Evolutionary conservation across 2,113 vertebrate genomes (phyloP).

Genomic region (Riparia riparia): DNA sequence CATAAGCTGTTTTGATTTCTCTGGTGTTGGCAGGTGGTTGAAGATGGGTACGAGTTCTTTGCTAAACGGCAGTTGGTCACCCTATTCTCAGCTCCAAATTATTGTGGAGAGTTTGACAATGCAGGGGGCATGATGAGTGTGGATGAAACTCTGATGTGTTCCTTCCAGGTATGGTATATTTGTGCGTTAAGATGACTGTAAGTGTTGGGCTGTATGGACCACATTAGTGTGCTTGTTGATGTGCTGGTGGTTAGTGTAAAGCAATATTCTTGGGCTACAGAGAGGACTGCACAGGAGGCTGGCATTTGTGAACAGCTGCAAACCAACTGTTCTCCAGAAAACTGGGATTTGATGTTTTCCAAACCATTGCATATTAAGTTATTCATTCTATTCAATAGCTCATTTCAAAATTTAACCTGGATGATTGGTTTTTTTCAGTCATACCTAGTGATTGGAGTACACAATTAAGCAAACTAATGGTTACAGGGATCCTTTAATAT

Average conservation of each 20-base stretch:
- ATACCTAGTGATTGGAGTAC: background rate
- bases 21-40: constrained; percentile 85
- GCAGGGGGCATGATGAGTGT: constrained; percentile 98
- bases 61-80: constrained; percentile 94
- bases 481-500: background rate
- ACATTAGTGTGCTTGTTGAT: background rate
- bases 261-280: background rate
- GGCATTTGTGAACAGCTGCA: background rate
- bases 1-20: background rate
- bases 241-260: background rate
- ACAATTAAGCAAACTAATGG: background rate
- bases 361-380: background rate
- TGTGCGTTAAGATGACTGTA: background rate
- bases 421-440: background rate
- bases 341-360: background rate
- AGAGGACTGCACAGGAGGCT: background rate
- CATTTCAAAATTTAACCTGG: background rate
- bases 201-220: background rate
- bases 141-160: constrained; percentile 96
- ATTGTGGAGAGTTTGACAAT: constrained; percentile 95
- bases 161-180: constrained; percentile 87
- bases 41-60: constrained; percentile 96
- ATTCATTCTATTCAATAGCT: background rate
- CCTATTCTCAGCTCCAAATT: constrained; percentile 93
- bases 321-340: background rate